Conservation (phyloP, 1,140 invertebrate species). For the Homarus americanus region DNA sequence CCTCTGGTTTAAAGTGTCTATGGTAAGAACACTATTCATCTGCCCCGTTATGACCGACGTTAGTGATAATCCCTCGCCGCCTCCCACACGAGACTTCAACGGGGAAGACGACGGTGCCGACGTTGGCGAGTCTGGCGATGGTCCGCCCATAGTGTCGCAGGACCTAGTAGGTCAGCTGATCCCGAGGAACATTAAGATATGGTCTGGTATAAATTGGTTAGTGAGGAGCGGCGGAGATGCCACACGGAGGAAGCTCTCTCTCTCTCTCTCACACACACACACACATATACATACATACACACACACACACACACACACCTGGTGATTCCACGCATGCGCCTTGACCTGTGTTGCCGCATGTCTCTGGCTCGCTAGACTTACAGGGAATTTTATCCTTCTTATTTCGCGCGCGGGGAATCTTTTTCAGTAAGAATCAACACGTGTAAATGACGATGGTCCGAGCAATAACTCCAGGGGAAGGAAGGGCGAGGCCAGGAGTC, state of each 20-base stretch:
- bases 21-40: too few relatives aligned
- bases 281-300: conserved; percentile 39
- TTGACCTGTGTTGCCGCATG: conserved; percentile 59
- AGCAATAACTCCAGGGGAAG: neutral
- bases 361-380: neutral
- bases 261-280: conserved; percentile 9
- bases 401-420: neutral
- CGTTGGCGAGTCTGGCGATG: too few relatives aligned
- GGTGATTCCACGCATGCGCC: conserved; percentile 54
- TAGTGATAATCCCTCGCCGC: neutral
- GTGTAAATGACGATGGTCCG: neutral
- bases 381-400: neutral
- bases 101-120: too few relatives aligned
- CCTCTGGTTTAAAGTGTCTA: too few relatives aligned
- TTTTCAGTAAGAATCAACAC: neutral
- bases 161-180: conserved; percentile 1
- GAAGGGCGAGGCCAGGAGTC: neutral
- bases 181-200: conserved; percentile 40
- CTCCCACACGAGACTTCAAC: conserved; percentile 13
- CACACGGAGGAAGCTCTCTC: conserved; percentile 26
- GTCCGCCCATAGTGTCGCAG: neutral
- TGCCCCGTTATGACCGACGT: too few relatives aligned
- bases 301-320: conserved; percentile 41
- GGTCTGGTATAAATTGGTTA: conserved; percentile 48
- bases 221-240: conserved; percentile 18